Percentiles rank a stretch among this genome's conserved stretches.
phyloP scores from a whole-genome alignment of 2,888 invertebrate species.

The Silvanus unidentatus region DNA sequence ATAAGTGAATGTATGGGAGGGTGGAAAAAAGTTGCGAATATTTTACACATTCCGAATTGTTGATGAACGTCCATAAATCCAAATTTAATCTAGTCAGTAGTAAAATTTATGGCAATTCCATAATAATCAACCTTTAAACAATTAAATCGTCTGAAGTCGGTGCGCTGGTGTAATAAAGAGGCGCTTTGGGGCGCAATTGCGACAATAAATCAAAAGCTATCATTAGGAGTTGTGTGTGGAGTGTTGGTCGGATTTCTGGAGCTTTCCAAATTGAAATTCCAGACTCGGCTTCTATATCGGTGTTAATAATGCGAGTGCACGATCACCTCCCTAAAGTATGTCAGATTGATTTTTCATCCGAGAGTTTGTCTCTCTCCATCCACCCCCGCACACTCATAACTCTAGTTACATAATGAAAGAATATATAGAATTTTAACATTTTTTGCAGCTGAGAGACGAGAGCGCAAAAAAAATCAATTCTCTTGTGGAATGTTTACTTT shows the following conservation, averaged over 20 bases:
- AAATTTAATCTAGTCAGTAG: too few relatives aligned
- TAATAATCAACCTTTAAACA: slow-evolving; percentile 12
- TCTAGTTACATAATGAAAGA: too few relatives aligned
- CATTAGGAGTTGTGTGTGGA: slow-evolving; percentile 45
- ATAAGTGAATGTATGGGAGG: too few relatives aligned
- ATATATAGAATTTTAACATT: too few relatives aligned
- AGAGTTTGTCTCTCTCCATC: too few relatives aligned
- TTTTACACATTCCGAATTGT: too few relatives aligned
- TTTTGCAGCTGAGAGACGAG: too few relatives aligned
- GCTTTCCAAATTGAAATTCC: slow-evolving; percentile 43
- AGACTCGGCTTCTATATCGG: slow-evolving; percentile 40
- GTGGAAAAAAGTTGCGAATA: too few relatives aligned
- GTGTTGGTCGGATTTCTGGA: slow-evolving; percentile 42
- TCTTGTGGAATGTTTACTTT: too few relatives aligned
- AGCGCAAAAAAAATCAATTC: too few relatives aligned
- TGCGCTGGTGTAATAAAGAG: slow-evolving; percentile 41
- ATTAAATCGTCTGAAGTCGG: slow-evolving; percentile 28
- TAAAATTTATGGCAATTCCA: background rate
- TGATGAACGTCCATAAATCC: too few relatives aligned
- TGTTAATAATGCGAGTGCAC: slow-evolving; percentile 42
- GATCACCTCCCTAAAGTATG: slow-evolving; percentile 24
- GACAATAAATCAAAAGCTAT: slow-evolving; percentile 45
- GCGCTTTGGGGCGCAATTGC: slow-evolving; percentile 39
- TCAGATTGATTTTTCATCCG: slow-evolving; percentile 15
- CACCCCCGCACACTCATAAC: too few relatives aligned